Evolutionary conservation across 2,113 vertebrate genomes (phyloP), one percentile per base, ranked within the genome.

Genomic region (Istiophorus platypterus): DNA sequence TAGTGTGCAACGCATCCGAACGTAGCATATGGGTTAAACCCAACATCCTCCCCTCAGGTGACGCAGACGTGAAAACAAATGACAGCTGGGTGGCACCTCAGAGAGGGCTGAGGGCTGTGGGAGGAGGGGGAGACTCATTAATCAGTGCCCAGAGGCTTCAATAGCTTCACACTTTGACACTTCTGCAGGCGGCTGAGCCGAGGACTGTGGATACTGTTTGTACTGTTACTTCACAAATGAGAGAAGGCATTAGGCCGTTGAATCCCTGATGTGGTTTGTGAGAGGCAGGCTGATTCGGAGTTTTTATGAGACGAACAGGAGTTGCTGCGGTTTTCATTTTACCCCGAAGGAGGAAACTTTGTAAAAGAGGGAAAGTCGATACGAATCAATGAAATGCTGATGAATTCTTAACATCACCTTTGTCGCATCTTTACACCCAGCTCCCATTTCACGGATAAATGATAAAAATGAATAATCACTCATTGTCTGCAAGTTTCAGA

Each of bases 101-200:
- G 18, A 52, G 68, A 72, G 52, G 26, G 10, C 56, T 42, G 51
- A 18, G 9, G 59, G 52, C 64, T 41, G 59, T 22, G n/a, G 24
- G 79, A 62, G 58, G 76, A 34, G 26, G 27, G 26, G 27, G 74
- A 51, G 31, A 22, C 57, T 76, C 74, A 77, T 84, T 82, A 80
- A 88, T 86, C 76, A 77, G 59, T n/a, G 68, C 39, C 74, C 58
- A 10, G 52, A 86, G 71, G 80, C 65, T 85, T 81, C 56, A 59
- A 11, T 37, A 58, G 39, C 54, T 68, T 17, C 34, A 73, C 49
- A 45, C 54, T 47, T 2, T 72, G 75, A 70, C 82, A 62, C 58
- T 20, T 24, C 51, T 76, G 77, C 67, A 59, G 65, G 34, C 67
- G 31, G 70, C 78, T 5, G 73, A 81, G 63, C 84, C 56, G 74